Evolutionary conservation across 2,888 invertebrate species (phyloP), one percentile per base, ranked within the genome.

Genomic region (Drosophila crucigera): DNA sequence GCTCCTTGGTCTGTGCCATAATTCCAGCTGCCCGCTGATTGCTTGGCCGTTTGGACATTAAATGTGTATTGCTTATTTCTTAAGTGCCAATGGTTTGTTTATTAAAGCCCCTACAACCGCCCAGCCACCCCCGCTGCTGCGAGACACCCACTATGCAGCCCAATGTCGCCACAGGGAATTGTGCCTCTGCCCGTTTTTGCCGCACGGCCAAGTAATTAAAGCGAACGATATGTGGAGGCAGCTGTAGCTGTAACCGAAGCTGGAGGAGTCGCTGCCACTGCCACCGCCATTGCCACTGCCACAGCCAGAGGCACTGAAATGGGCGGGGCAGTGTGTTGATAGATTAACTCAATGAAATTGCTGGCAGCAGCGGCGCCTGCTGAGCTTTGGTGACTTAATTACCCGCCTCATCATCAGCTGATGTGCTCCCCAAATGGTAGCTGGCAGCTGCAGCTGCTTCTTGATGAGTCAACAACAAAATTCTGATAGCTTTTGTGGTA

Each of bases 81-180:
- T 86, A 86, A 86, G 85, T 86, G 85, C 83, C 90, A 85, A 90
- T 86, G 90, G 90, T 88, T 85, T 87, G 84, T 85, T 90, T 88
- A 90, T 89, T 89, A 90, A 85, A 80, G 73, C 69, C 66, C 76
- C 69, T 41, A 56, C 65, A 72, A 22, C 30, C 19, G 22, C 47
- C 28, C 28, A n/a, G 3, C 28, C 11, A 4, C 6, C 25, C 11
- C 37, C 14, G 6, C 11, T 28, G 11, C 25, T n/a, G 11, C 50
- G 25, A 25, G 47, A 16, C 47, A 47, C 47, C 47, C 47, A 47
- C 47, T 9, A 56, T 56, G 55, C 37, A 37, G 19, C 22, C 33
- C 77, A 82, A 89, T 87, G 88, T 87, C 84, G 85, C 85, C 85
- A 68, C 80, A 66, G 85, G 85, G 85, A 89, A 84, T 85, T 80